phyloP scores from a whole-genome alignment of 2,888 invertebrate genomes.

The Trissoscelio sp. region DNA sequence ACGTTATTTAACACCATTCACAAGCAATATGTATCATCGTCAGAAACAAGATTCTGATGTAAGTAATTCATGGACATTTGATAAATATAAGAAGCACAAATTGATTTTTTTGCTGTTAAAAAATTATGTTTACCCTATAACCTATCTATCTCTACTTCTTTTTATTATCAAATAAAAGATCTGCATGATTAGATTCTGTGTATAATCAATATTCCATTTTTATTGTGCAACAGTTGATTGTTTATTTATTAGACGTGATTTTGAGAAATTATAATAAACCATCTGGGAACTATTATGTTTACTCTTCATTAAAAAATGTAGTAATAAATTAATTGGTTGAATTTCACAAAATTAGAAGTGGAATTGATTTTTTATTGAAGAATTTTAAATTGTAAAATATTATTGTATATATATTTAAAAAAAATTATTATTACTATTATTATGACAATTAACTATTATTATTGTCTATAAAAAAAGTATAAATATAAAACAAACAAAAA shows the following conservation, averaged over 20 bases:
- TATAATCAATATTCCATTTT: neutral
- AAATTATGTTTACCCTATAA: slow-evolving; percentile 35
- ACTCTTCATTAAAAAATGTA: too few relatives aligned
- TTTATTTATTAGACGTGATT: neutral
- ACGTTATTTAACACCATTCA: slow-evolving; percentile 16
- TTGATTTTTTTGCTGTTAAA: slow-evolving; percentile 9
- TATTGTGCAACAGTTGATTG: neutral
- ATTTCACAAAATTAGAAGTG: too few relatives aligned
- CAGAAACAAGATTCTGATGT: slow-evolving; percentile 90
- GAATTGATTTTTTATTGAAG: too few relatives aligned
- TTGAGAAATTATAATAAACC: neutral
- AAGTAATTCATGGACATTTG: slow-evolving; percentile 79
- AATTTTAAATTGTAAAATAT: too few relatives aligned
- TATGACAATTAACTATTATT: too few relatives aligned
- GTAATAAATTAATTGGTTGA: too few relatives aligned
- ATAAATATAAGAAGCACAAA: neutral
- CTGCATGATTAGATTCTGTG: neutral
- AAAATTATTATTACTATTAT: too few relatives aligned
- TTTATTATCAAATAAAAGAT: neutral
- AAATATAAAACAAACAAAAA: too few relatives aligned
- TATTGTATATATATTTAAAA: too few relatives aligned
- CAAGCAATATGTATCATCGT: slow-evolving; percentile 55
- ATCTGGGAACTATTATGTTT: too few relatives aligned
- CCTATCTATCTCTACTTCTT: slow-evolving; percentile 25
- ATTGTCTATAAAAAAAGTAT: too few relatives aligned